Conservation (phyloP, 2,113 vertebrate species). For the Eublepharis macularius region DNA sequence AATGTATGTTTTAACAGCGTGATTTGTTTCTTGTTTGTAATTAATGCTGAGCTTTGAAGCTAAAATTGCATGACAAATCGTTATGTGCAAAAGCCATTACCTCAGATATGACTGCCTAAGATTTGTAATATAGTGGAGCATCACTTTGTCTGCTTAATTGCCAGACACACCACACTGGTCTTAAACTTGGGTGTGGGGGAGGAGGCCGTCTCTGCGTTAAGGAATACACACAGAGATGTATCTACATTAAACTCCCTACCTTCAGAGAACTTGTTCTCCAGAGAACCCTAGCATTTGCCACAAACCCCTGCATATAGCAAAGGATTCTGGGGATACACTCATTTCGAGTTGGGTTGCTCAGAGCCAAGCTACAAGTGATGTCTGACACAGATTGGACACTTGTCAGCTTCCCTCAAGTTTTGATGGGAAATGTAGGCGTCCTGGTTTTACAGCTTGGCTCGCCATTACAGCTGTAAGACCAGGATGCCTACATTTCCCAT, state of each 20-base stretch:
- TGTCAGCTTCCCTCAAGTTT: too few relatives aligned
- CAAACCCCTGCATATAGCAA: too few relatives aligned
- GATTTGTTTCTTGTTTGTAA: conserved; percentile 77
- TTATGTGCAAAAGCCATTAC: conserved; percentile 55
- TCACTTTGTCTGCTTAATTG: conserved; percentile 40
- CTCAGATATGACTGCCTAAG: conserved; percentile 54
- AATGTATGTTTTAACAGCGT: conserved; percentile 70
- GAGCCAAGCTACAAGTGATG: background rate
- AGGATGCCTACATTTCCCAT: too few relatives aligned
- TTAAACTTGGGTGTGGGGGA: background rate
- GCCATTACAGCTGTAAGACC: too few relatives aligned
- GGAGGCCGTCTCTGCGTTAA: background rate
- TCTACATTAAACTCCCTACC: background rate
- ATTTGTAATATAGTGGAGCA: conserved; percentile 44
- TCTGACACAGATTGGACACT: too few relatives aligned
- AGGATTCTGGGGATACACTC: background rate
- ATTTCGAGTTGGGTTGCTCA: background rate
- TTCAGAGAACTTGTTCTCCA: too few relatives aligned
- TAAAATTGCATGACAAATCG: conserved; percentile 70
- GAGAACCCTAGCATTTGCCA: too few relatives aligned
- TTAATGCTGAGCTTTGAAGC: conserved; percentile 77
- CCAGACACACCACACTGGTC: background rate
- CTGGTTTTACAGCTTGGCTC: too few relatives aligned
- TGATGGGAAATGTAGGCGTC: too few relatives aligned
- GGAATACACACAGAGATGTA: background rate